Evolutionary conservation across 92 coral and sea anemone species (phyloP).

Genomic region (Virgularia gustaviana): DNA sequence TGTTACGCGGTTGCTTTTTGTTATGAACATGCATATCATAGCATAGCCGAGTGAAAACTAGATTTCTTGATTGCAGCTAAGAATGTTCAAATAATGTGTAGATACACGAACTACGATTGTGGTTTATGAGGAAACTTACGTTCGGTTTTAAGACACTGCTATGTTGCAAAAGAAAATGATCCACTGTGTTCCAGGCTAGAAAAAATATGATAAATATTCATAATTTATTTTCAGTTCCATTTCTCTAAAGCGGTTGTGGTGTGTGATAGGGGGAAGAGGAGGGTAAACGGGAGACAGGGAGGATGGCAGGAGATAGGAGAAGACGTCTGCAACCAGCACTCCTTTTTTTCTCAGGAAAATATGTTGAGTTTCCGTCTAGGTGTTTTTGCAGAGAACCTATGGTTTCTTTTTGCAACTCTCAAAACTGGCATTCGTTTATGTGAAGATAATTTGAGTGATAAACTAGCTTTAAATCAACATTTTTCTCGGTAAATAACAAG

Average conservation of each 20-base stretch:
- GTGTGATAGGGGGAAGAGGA: neutral
- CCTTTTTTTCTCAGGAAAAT: too few species aligned
- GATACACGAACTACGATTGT: too few species aligned
- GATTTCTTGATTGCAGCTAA: too few species aligned
- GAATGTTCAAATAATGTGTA: too few species aligned
- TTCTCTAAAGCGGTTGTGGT: neutral
- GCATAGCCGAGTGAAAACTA: too few species aligned
- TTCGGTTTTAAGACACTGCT: constrained; percentile 23
- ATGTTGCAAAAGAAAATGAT: constrained; percentile 25
- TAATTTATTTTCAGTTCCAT: neutral
- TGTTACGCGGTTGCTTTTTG: too few species aligned
- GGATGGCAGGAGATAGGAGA: too few species aligned
- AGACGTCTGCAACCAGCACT: too few species aligned
- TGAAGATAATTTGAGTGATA: neutral
- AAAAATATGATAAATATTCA: neutral
- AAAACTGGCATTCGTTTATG: too few species aligned
- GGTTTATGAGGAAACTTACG: constrained; percentile 7
- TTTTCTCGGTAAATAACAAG: neutral
- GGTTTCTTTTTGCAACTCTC: neutral
- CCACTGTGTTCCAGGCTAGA: constrained; percentile 26
- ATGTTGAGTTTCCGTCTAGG: too few species aligned
- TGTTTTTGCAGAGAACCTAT: neutral
- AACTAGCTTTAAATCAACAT: neutral
- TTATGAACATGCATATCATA: too few species aligned
- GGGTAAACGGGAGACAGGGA: too few species aligned